Percentiles rank a stretch among this genome's conserved stretches.
Evolutionary conservation across 2,113 vertebrate species (phyloP).

Genomic region (Morone chrysops): DNA sequence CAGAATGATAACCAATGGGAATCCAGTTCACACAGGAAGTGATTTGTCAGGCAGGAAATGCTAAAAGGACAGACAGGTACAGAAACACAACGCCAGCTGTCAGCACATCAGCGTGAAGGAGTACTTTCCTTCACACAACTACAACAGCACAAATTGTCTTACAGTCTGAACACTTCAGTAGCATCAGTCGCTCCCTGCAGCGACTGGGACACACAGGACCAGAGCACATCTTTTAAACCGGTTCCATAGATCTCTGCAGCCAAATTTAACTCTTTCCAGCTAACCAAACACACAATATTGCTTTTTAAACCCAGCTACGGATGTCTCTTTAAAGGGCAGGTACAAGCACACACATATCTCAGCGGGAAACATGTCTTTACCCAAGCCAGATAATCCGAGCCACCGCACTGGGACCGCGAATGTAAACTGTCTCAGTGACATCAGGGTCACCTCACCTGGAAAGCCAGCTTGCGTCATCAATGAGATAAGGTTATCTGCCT

Average conservation of each 20-base stretch:
- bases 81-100: slow-evolving; percentile 15
- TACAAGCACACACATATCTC: slow-evolving; percentile 39
- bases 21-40: not conserved
- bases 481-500: slow-evolving; percentile 4
- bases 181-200: slow-evolving; percentile 33
- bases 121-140: slow-evolving; percentile 15
- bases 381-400: slow-evolving; percentile 2
- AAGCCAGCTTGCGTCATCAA: slow-evolving; percentile 15
- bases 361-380: slow-evolving; percentile 7
- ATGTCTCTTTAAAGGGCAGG: slow-evolving; percentile 32
- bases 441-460: slow-evolving; percentile 32
- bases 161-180: slow-evolving; percentile 39
- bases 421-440: slow-evolving; percentile 50
- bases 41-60: not conserved
- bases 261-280: not conserved
- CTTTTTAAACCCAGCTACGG: slow-evolving; percentile 23
- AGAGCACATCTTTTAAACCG: not conserved
- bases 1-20: not conserved
- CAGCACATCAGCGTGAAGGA: slow-evolving; percentile 20
- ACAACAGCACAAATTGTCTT: slow-evolving; percentile 53
- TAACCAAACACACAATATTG: not conserved
- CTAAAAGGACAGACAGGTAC: slow-evolving; percentile 1
- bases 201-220: slow-evolving; percentile 26
- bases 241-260: not conserved
- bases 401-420: slow-evolving; percentile 50